Conservation (phyloP, 2,888 invertebrate genomes). For the Mystacides longicornis region DNA sequence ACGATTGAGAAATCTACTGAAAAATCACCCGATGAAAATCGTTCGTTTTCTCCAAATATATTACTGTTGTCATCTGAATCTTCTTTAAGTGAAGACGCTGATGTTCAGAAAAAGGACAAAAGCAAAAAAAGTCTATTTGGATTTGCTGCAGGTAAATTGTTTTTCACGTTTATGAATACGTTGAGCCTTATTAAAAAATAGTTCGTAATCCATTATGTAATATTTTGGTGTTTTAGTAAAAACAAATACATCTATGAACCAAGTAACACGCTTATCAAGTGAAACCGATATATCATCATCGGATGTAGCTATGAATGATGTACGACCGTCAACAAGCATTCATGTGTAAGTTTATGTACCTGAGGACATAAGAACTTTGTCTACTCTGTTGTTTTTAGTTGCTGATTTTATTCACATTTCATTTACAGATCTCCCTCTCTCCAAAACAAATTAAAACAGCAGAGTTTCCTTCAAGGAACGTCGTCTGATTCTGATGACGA, state of each 20-base stretch:
- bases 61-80: not conserved
- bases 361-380: not conserved
- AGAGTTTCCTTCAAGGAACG: not conserved
- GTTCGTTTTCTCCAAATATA: not conserved
- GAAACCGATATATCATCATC: not conserved
- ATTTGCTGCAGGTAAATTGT: not conserved
- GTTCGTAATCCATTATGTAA: not conserved
- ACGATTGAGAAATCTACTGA: not conserved
- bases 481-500: slow-evolving; percentile 5
- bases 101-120: not conserved
- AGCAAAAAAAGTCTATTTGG: not conserved
- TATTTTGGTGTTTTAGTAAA: not conserved
- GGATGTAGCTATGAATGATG: not conserved
- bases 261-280: not conserved
- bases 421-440: slow-evolving; percentile 1
- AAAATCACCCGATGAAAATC: not conserved
- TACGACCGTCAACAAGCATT: not conserved
- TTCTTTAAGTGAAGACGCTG: not conserved
- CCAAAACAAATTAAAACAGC: not conserved
- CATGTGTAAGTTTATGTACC: not conserved
- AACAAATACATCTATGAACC: not conserved
- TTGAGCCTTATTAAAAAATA: no score
- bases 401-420: not conserved
- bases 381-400: not conserved
- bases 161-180: no score